Evolutionary conservation across 2,113 vertebrate genomes (phyloP).

Genomic region (Protobothrops flavoviridis): DNA sequence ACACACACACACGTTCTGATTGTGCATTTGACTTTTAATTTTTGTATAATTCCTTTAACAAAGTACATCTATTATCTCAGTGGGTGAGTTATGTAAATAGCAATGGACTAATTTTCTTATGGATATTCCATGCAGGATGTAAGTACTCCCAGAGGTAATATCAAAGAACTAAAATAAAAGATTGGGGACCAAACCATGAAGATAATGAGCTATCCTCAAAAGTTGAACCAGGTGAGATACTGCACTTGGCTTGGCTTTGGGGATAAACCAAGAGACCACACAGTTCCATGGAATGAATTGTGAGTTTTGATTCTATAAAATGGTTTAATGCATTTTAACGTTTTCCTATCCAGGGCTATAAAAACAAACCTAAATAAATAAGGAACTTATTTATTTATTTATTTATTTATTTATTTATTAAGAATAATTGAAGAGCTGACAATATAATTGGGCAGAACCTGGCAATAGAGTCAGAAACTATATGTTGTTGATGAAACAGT

Average conservation of each 20-base stretch:
- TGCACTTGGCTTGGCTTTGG: background rate
- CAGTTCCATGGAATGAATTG: background rate
- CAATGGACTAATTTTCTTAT: background rate
- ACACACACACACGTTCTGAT: background rate
- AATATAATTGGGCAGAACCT: background rate
- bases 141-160: background rate
- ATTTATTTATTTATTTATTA: background rate
- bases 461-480: background rate
- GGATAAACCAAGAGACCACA: background rate
- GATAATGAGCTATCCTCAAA: background rate
- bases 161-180: background rate
- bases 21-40: background rate
- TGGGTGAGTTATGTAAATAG: background rate
- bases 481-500: background rate
- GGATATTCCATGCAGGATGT: background rate
- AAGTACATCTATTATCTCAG: background rate
- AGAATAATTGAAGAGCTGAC: background rate
- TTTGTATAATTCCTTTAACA: background rate
- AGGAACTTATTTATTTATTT: background rate
- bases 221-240: background rate
- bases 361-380: background rate
- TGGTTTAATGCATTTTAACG: background rate
- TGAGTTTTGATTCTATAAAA: background rate
- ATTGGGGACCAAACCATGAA: background rate
- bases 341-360: background rate